Conservation (phyloP, 35 echinoderm and acorn worm species). For the Apostichopus californicus region DNA sequence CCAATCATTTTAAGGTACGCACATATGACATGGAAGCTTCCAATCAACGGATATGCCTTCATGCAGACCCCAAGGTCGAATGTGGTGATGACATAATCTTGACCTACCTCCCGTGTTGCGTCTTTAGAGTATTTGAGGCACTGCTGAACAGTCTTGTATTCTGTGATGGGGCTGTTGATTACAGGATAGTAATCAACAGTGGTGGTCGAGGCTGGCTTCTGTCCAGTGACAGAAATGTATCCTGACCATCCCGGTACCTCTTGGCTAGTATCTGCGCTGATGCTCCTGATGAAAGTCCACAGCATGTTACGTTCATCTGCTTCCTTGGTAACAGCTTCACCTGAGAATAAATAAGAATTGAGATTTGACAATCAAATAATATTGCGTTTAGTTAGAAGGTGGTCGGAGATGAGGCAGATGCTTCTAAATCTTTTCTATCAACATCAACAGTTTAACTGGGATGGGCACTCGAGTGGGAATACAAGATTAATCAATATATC, state of each 20-base stretch:
- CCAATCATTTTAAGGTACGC: constrained; percentile 74
- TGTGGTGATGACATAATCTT: constrained; percentile 69
- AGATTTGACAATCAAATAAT: too few relatives aligned
- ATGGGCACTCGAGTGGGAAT: too few relatives aligned
- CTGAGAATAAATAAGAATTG: not conserved
- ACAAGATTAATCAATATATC: too few relatives aligned
- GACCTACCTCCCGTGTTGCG: constrained; percentile 76
- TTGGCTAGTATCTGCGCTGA: not conserved
- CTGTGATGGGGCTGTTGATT: constrained; percentile 71
- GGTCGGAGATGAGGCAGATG: too few relatives aligned
- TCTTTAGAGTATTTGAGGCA: not conserved
- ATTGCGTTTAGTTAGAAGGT: too few relatives aligned
- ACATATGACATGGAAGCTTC: constrained; percentile 62
- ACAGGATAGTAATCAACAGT: constrained; percentile 81
- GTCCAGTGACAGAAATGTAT: constrained; percentile 69
- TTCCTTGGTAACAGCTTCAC: too few relatives aligned
- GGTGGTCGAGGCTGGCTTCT: constrained; percentile 30
- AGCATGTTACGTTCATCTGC: not conserved
- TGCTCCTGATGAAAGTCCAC: not conserved
- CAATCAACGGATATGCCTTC: constrained; percentile 76
- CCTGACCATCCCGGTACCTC: constrained; percentile 69
- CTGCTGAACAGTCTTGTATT: constrained; percentile 47
- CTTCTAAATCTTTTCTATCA: not conserved
- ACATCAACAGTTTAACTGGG: not conserved
- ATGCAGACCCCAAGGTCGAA: constrained; percentile 82